Percentiles rank a stretch among this genome's conserved stretches.
phyloP scores from a whole-genome alignment of 2,113 vertebrate species.

The Cyprinus carpio region DNA sequence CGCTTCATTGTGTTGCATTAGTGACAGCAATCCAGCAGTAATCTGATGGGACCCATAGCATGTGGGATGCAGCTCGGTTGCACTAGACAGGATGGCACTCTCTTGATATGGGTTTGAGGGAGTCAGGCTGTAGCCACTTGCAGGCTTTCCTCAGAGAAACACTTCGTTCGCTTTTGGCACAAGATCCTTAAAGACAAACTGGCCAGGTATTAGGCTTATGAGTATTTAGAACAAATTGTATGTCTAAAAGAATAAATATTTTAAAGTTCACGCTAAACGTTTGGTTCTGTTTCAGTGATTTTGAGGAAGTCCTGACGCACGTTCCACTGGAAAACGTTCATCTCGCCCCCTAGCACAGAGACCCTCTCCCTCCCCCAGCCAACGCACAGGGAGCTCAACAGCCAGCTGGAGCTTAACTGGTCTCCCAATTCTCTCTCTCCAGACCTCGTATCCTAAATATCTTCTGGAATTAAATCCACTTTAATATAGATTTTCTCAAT shows the following conservation, averaged over 20 bases:
- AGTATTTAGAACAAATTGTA: not conserved
- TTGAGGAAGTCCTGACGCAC: conserved; percentile 87
- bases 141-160: conserved; percentile 86
- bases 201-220: conserved; percentile 70
- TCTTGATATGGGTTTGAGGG: conserved; percentile 70
- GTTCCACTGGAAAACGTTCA: conserved; percentile 90
- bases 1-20: conserved; percentile 56
- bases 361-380: conserved; percentile 70
- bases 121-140: conserved; percentile 87
- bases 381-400: conserved; percentile 73
- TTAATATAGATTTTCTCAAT: not conserved
- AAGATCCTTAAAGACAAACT: conserved; percentile 95
- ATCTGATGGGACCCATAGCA: conserved; percentile 77
- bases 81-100: too few relatives aligned
- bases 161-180: conserved; percentile 95
- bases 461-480: not conserved
- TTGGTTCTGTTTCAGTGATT: conserved; percentile 76
- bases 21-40: conserved; percentile 87
- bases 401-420: conserved; percentile 84
- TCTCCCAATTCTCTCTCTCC: conserved; percentile 90
- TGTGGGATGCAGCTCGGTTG: too few relatives aligned
- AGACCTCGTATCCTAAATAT: conserved; percentile 94
- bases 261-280: not conserved
- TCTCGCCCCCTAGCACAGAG: conserved; percentile 79
- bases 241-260: not conserved